Evolutionary conservation across 2,797 vertebrate species (phyloP).

Genomic region (Oryzias sinensis): DNA sequence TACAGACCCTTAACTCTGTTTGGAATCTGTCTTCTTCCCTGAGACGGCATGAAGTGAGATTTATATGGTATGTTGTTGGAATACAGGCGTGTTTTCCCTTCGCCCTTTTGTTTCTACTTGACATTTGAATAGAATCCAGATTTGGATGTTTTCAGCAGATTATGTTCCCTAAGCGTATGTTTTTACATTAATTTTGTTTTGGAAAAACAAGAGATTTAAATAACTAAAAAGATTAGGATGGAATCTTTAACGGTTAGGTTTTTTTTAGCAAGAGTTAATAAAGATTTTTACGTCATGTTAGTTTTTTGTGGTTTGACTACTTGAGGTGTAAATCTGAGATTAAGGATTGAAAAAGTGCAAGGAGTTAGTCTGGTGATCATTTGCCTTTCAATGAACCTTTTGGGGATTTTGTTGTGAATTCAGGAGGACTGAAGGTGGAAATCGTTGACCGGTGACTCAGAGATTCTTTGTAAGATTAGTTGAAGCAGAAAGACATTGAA

Average conservation of each 20-base stretch:
- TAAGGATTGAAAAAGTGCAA: conserved; percentile 2
- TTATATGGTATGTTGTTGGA: conserved; percentile 26
- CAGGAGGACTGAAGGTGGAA: conserved; percentile 32
- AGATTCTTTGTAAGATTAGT: conserved; percentile 41
- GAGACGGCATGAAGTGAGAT: neutral
- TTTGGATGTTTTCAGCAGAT: conserved; percentile 32
- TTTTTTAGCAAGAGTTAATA: neutral
- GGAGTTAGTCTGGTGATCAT: neutral
- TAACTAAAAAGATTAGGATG: conserved; percentile 19
- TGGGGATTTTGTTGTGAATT: conserved; percentile 25
- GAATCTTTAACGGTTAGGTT: no score
- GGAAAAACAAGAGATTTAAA: conserved; percentile 27
- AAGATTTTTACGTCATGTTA: neutral
- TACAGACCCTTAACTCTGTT: conserved; percentile 4
- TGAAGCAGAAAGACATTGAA: conserved; percentile 3
- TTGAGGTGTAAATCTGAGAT: conserved; percentile 10
- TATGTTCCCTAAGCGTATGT: conserved; percentile 44
- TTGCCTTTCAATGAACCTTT: conserved; percentile 6
- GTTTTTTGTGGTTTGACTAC: neutral
- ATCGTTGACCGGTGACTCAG: conserved; percentile 38
- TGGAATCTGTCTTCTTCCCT: neutral
- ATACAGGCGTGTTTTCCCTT: conserved; percentile 2
- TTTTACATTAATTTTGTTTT: conserved; percentile 17
- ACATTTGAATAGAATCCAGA: conserved; percentile 27
- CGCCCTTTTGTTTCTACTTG: conserved; percentile 12